These are phyloP conservation scores for Oeneis ivallda DNA, from an alignment of 2,888 invertebrate genomes.

Conservation along the genomic window DNA sequence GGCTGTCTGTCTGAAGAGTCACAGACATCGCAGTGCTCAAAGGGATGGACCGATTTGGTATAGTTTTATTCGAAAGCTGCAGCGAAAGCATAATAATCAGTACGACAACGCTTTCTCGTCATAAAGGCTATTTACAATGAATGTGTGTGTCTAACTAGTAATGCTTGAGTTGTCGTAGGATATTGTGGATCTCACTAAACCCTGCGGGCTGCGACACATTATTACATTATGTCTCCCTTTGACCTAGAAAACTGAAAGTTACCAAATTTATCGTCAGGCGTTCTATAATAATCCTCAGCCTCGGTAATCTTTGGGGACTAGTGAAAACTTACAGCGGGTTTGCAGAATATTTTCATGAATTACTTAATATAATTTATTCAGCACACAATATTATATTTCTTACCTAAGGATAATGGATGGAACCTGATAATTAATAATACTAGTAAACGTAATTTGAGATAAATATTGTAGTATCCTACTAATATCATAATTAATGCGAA, in stretches of 20 bases:
- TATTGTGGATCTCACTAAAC: neutral
- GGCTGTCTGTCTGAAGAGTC: too few relatives aligned
- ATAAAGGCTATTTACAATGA: too few relatives aligned
- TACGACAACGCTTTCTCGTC: too few relatives aligned
- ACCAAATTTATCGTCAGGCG: slow-evolving; percentile 33
- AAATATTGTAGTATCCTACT: neutral
- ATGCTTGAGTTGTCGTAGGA: neutral
- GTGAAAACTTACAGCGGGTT: slow-evolving; percentile 2
- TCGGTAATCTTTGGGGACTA: slow-evolving; percentile 7
- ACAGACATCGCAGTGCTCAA: too few relatives aligned
- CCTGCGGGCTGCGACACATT: slow-evolving; percentile 8
- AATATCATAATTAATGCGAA: too few relatives aligned
- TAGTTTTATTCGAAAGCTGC: too few relatives aligned
- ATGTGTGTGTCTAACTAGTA: neutral
- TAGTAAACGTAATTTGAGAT: neutral
- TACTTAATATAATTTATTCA: neutral
- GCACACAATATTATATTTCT: neutral
- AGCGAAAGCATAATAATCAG: too few relatives aligned
- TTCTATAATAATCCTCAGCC: neutral
- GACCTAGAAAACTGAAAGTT: slow-evolving; percentile 37
- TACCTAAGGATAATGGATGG: neutral
- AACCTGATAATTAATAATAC: neutral
- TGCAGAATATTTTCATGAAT: slow-evolving; percentile 5
- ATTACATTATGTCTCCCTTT: slow-evolving; percentile 17
- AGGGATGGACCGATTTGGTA: too few relatives aligned